A percentile compares a stretch with the other conserved stretches of the same genome.
Evolutionary conservation across 30 jellyfish, hydroid and myxozoan genomes (phyloP).

Genomic region (Aurelia aurita complex sp. Pacific): DNA sequence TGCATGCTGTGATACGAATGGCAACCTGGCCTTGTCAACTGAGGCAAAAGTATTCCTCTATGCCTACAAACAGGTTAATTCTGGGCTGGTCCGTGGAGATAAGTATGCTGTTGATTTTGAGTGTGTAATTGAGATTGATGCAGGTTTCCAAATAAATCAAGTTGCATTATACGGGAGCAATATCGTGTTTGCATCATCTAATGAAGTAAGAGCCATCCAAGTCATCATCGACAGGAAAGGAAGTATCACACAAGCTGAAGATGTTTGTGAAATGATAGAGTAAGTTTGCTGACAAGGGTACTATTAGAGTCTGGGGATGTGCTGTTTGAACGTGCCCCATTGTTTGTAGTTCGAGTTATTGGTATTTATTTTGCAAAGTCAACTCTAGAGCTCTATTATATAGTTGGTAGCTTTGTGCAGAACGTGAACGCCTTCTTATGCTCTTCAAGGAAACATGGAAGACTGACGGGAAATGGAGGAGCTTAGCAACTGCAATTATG

Average conservation of each 20-base stretch:
- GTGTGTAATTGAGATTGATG: slow-evolving; percentile 65
- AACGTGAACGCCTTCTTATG: no score
- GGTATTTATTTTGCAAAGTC: no score
- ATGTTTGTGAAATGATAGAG: slow-evolving; percentile 71
- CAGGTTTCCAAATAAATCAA: slow-evolving; percentile 51
- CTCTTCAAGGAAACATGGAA: no score
- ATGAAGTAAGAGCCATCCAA: slow-evolving; percentile 80
- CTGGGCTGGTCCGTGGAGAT: slow-evolving; percentile 12
- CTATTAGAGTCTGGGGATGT: no score
- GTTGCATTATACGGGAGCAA: slow-evolving; percentile 59
- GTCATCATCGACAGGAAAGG: slow-evolving; percentile 52
- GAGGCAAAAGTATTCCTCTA: slow-evolving; percentile 67
- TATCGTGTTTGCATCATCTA: slow-evolving; percentile 74
- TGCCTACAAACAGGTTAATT: slow-evolving; percentile 32
- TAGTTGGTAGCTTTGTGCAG: no score
- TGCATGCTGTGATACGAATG: slow-evolving; percentile 68
- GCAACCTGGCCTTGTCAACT: slow-evolving; percentile 84
- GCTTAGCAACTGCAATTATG: no score
- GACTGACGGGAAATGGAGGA: no score
- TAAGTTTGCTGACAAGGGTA: slow-evolving; percentile 27
- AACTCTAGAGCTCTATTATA: no score
- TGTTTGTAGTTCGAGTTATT: no score
- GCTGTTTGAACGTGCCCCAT: no score
- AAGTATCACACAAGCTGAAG: slow-evolving; percentile 88
- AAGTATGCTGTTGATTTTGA: slow-evolving; percentile 63